Evolutionary conservation across 2,888 invertebrate genomes (phyloP).

Genomic region (Galerucella nymphaeae): DNA sequence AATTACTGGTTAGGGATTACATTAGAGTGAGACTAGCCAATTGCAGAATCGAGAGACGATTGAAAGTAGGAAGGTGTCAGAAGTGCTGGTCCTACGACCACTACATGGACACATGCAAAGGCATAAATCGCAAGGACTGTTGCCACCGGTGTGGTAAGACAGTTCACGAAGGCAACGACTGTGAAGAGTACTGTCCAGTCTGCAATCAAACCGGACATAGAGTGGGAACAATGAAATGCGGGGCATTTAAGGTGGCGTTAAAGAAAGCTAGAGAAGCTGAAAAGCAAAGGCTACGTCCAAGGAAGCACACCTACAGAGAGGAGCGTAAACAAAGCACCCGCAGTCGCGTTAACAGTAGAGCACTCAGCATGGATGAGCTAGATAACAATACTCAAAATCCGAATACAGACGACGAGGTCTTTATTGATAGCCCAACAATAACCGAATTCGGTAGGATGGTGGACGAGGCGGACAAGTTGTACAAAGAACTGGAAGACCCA

Average conservation of each 20-base stretch:
- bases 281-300: neutral
- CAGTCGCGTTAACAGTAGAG: too few species aligned
- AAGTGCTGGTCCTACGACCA: conserved; percentile 17
- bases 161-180: conserved; percentile 21
- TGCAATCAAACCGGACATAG: conserved; percentile 16
- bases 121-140: neutral
- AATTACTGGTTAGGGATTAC: neutral
- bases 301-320: neutral
- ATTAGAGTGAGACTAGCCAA: conserved; percentile 16
- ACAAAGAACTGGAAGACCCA: too few species aligned
- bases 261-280: neutral
- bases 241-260: conserved; percentile 2
- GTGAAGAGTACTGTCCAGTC: conserved; percentile 12
- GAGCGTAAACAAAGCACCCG: too few species aligned
- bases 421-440: too few species aligned
- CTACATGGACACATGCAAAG: neutral
- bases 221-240: conserved; percentile 3
- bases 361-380: too few species aligned
- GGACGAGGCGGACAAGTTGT: too few species aligned
- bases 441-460: too few species aligned
- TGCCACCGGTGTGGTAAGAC: conserved; percentile 23
- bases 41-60: conserved; percentile 10
- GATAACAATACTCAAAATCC: too few species aligned
- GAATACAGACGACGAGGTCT: too few species aligned
- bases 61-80: neutral